Conservation (phyloP, 2,113 vertebrate species). For the Cheirogaleus medius region DNA sequence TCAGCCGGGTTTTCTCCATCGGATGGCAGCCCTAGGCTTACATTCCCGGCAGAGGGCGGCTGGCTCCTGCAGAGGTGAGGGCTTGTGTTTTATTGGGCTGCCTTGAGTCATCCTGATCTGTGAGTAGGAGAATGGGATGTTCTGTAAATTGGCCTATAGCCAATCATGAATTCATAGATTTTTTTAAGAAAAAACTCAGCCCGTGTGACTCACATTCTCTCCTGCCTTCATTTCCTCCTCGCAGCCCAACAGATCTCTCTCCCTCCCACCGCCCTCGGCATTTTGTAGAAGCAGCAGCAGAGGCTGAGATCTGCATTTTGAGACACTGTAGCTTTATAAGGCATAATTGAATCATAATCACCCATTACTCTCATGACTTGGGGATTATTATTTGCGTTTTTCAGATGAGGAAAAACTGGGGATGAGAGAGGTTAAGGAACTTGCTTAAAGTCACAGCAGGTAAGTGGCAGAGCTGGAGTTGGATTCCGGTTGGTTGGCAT, state of each 20-base stretch:
- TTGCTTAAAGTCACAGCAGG: neutral
- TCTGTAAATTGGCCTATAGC: neutral
- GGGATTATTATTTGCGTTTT: neutral
- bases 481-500: rapidly evolving
- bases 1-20: neutral
- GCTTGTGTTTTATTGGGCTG: neutral
- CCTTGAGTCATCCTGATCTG: neutral
- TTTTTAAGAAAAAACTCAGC: neutral
- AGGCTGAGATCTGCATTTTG: neutral
- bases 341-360: neutral
- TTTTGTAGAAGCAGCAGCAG: neutral
- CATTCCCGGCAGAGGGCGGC: neutral
- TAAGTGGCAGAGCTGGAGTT: neutral
- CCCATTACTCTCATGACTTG: neutral
- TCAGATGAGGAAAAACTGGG: neutral
- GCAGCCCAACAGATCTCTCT: neutral
- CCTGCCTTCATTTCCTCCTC: neutral
- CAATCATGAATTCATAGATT: neutral
- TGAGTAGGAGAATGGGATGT: neutral
- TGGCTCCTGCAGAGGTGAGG: neutral
- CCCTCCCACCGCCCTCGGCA: too few relatives aligned
- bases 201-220: neutral
- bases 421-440: neutral
- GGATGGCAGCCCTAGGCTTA: neutral
- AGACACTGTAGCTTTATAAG: neutral